phyloP scores from a whole-genome alignment of 2,797 vertebrate genomes.

The Varecia variegata region DNA sequence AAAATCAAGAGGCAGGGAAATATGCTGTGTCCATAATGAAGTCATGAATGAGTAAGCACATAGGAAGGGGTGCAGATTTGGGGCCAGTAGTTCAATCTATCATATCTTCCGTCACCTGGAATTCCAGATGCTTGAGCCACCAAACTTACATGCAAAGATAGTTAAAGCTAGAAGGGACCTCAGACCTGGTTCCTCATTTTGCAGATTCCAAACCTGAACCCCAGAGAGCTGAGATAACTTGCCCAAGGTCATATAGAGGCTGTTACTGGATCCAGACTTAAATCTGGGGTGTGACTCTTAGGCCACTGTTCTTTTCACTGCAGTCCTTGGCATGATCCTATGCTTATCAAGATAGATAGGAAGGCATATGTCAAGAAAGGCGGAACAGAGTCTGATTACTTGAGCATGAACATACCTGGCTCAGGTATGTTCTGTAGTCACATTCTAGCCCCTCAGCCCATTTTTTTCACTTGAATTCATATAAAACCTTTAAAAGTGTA shows the following conservation, averaged over 20 bases:
- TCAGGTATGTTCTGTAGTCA: neutral
- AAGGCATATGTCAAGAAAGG: neutral
- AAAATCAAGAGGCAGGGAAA: neutral
- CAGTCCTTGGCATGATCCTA: neutral
- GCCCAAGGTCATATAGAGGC: neutral
- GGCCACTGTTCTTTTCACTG: neutral
- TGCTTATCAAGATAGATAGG: neutral
- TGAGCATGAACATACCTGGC: neutral
- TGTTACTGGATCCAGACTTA: neutral
- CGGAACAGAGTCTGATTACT: neutral
- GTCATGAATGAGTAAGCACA: neutral
- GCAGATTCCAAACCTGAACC: neutral
- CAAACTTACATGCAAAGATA: neutral
- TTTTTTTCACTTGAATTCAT: constrained; percentile 39
- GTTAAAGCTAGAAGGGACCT: constrained; percentile 17
- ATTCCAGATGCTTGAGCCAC: neutral
- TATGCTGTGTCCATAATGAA: neutral
- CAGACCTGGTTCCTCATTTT: neutral
- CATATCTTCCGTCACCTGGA: neutral
- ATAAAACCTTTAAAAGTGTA: neutral
- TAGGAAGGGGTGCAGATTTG: neutral
- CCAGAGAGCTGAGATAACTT: neutral
- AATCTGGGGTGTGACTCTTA: neutral
- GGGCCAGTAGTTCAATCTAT: neutral
- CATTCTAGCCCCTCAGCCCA: neutral